phyloP scores from a whole-genome alignment of 2,888 invertebrate genomes.

The Cremastinae sp. region DNA sequence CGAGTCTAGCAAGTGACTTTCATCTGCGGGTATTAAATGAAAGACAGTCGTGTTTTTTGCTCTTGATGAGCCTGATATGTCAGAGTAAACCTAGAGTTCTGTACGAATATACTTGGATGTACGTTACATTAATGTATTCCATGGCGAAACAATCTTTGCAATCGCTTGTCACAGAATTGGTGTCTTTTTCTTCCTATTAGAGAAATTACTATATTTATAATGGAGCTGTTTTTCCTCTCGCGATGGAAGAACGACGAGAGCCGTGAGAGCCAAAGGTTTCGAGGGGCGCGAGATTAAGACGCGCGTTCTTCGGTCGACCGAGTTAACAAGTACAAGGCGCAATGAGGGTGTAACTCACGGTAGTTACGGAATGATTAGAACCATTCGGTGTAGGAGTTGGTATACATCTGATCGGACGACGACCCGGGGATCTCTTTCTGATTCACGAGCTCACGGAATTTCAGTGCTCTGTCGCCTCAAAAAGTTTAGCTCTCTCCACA shows the following conservation, averaged over 20 bases:
- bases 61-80: conserved; percentile 31
- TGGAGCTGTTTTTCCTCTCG: conserved; percentile 31
- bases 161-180: conserved; percentile 33
- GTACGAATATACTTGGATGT: not conserved
- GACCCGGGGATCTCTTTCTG: conserved; percentile 36
- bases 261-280: conserved; percentile 50
- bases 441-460: conserved; percentile 37
- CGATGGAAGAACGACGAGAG: not conserved
- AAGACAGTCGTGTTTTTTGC: conserved; percentile 64
- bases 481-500: conserved; percentile 3
- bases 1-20: conserved; percentile 65
- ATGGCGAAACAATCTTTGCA: conserved; percentile 45
- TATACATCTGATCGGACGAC: conserved; percentile 45
- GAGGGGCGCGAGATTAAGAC: too few species aligned
- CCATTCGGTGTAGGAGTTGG: conserved; percentile 43
- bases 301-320: conserved; percentile 24
- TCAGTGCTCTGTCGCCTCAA: conserved; percentile 8
- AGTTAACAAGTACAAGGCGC: conserved; percentile 37
- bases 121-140: not conserved
- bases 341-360: conserved; percentile 36
- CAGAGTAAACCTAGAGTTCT: not conserved
- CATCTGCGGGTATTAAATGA: conserved; percentile 69
- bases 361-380: conserved; percentile 51
- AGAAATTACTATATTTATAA: conserved; percentile 55
- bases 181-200: conserved; percentile 33